Evolutionary conservation across 2,113 vertebrate species (phyloP).

Genomic region (Proteles cristata): DNA sequence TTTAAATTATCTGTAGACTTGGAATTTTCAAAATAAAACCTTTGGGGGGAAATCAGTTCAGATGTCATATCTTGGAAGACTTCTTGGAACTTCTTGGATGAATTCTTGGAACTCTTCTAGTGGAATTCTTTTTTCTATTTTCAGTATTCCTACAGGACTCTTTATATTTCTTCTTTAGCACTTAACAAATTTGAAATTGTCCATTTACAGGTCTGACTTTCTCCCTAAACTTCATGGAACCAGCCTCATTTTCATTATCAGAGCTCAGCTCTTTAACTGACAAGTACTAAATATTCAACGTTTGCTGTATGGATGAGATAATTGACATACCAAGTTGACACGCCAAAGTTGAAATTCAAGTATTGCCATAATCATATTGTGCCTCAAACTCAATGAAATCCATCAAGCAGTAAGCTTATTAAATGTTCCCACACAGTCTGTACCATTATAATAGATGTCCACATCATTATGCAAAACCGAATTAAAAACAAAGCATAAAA

Average conservation of each 20-base stretch:
- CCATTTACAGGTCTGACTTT: neutral
- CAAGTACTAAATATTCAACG: neutral
- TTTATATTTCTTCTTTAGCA: slow-evolving; percentile 26
- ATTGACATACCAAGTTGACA: neutral
- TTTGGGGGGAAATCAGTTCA: neutral
- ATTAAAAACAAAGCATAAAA: slow-evolving; percentile 43
- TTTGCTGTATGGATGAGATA: slow-evolving; percentile 13
- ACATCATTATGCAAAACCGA: neutral
- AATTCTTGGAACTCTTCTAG: neutral
- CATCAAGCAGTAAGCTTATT: neutral
- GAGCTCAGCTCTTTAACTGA: neutral
- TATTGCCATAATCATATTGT: neutral
- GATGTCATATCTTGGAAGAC: neutral
- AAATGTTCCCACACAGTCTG: neutral
- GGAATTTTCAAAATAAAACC: slow-evolving; percentile 53
- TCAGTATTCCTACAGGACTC: neutral
- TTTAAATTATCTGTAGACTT: neutral
- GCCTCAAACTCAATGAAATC: slow-evolving; percentile 41
- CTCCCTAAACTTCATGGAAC: neutral
- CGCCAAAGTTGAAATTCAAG: slow-evolving; percentile 11
- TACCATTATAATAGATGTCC: neutral
- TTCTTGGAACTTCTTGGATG: neutral
- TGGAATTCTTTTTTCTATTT: slow-evolving; percentile 28
- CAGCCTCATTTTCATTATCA: neutral
- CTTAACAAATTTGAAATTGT: slow-evolving; percentile 13